Evolutionary conservation across 2,888 invertebrate genomes (phyloP), one percentile per base, ranked within the genome.

Genomic region (Alcis repandata): DNA sequence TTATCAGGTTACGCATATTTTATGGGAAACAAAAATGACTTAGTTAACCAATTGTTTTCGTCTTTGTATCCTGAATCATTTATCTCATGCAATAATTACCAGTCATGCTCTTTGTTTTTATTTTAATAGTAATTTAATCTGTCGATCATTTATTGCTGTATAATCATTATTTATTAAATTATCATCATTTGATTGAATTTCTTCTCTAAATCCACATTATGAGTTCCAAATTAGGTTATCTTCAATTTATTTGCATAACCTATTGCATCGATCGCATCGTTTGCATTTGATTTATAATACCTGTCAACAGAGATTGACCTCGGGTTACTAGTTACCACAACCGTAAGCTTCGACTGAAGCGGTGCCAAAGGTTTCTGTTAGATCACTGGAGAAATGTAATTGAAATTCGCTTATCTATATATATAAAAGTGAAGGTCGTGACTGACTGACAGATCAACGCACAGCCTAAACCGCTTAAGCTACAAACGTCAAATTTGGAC

Each of bases 201-300:
- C n/a, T 2, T 17, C 1, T 17, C 10, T 15, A 1, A 15, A 0
- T 17, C 40, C 10, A 48, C 9, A 9, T 8, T 11, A 22, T 53
- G 15, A 32, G 15, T n/a, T 20, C 17, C 15, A 17, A 41, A 54
- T 20, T 52, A n/a, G 22, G 54, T 45, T 59, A 15, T 22, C 20
- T 38, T 40, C 13, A 33, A 41, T 52, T 41, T 45, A 58, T 57
- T 54, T 54, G 61, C 56, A 46, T 63, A 53, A 40, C 40, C 53
- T 46, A 58, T 58, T 48, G 45, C 1, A 33, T 15, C 48, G 48
- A 45, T 22, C 60, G 19, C 53, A 58, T 63, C 52, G 52, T 20
- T 62, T 52, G 13, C 9, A 13, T 22, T 49, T 58, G 63, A 63
- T 63, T 57, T 32, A 63, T 63, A 15, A 19, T 13, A n/a, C 33